These are phyloP conservation scores for Brevipalpus yothersi DNA, from an alignment of 1,140 invertebrate species.

Conservation along the genomic window DNA sequence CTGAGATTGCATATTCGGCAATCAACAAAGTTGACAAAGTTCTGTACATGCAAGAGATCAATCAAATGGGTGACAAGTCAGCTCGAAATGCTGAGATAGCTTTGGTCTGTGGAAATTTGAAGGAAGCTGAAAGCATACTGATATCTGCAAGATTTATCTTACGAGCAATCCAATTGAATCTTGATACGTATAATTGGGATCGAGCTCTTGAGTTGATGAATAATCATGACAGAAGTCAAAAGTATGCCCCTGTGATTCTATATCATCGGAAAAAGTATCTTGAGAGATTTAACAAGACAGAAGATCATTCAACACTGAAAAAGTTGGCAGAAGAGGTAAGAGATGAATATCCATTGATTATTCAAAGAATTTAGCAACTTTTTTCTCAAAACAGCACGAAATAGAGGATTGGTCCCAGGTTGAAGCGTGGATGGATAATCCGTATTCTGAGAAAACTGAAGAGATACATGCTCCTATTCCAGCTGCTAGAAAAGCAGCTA, in stretches of 20 bases:
- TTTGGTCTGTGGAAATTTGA: constrained; percentile 43
- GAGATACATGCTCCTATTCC: too few species aligned
- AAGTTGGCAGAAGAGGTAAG: constrained; percentile 32
- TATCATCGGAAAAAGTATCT: constrained; percentile 48
- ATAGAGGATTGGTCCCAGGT: too few species aligned
- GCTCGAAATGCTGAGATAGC: constrained; percentile 51
- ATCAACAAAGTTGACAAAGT: constrained; percentile 73
- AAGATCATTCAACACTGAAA: constrained; percentile 45
- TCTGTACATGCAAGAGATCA: constrained; percentile 57
- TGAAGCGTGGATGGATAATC: too few species aligned
- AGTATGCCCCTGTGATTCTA: constrained; percentile 34
- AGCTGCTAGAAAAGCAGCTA: too few species aligned
- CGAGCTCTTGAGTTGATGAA: constrained; percentile 57
- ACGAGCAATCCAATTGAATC: constrained; percentile 49
- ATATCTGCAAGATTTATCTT: constrained; percentile 46
- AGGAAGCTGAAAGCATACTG: constrained; percentile 55
- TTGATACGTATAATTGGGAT: constrained; percentile 63
- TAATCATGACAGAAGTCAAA: constrained; percentile 36
- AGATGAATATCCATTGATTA: not conserved
- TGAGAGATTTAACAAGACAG: constrained; percentile 39
- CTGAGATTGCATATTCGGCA: constrained; percentile 78
- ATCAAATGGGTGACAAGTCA: constrained; percentile 31
- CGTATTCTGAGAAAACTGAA: too few species aligned
- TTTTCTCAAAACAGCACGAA: too few species aligned
- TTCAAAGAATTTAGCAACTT: too few species aligned